Percentiles rank a stretch among this genome's conserved stretches.
phyloP scores from a whole-genome alignment of 2,888 invertebrate genomes.

The Drosophila paramelanica region DNA sequence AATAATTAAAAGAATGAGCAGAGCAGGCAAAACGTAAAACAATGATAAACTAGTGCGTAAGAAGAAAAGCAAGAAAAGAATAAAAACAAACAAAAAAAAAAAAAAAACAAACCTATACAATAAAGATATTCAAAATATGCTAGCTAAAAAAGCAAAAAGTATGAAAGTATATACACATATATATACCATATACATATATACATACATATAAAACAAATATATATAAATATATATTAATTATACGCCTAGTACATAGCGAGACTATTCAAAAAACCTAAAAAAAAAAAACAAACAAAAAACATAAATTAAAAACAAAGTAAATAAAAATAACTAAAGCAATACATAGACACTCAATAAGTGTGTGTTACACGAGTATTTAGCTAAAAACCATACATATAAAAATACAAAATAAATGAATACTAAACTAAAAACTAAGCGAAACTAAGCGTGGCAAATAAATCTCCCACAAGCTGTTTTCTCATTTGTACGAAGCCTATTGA shows the following conservation, averaged over 20 bases:
- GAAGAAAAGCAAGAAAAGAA: constrained; percentile 3
- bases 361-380: constrained; percentile 75
- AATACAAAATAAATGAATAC: constrained; percentile 43
- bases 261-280: constrained; percentile 46
- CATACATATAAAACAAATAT: constrained; percentile 39
- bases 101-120: constrained; percentile 62
- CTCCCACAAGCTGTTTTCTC: constrained; percentile 20
- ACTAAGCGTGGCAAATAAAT: constrained; percentile 17
- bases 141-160: constrained; percentile 54
- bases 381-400: constrained; percentile 54
- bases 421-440: constrained; percentile 43
- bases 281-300: constrained; percentile 32
- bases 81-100: constrained; percentile 16
- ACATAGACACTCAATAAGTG: constrained; percentile 77
- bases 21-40: constrained; percentile 24
- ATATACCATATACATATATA: constrained; percentile 53
- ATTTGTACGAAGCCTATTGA: constrained; percentile 17
- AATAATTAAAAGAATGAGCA: constrained; percentile 10
- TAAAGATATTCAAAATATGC: constrained; percentile 79
- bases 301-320: constrained; percentile 23
- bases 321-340: constrained; percentile 71
- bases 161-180: constrained; percentile 42
- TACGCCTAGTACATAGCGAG: constrained; percentile 59
- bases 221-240: constrained; percentile 42
- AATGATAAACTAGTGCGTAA: constrained; percentile 29